Evolutionary conservation across 2,888 invertebrate species (phyloP), one percentile per base, ranked within the genome.

Genomic region (Embidobia sp.): DNA sequence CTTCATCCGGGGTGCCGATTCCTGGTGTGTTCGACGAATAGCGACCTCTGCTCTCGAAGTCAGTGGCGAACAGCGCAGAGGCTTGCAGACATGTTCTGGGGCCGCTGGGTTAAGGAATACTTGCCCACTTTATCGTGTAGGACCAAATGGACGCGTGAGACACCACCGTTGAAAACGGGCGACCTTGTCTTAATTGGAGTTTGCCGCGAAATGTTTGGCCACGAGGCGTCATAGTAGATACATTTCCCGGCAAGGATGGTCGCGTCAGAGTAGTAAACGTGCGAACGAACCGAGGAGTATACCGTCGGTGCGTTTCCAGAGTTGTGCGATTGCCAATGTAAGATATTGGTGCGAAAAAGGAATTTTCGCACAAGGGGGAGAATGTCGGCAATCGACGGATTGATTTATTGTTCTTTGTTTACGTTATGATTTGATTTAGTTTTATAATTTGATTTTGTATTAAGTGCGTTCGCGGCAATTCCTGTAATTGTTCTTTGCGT

Each of bases 31-130:
- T 53, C 7, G 10, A 10, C 0, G 37, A n/a, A 59, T 6, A 1
- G 4, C 3, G 61, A 76, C 5, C 7, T 76, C 8, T 55, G 18
- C 22, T 27, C 22, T 0, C 29, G 67, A 19, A 63, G 63, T 11
- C 76, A 78, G 29, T 78, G 76, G 64, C 13, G 59, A 18, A 22
- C 48, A 6, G 55, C 75, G 0, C 79, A 79, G 27, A 1, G 16
- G 2, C 11, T 72, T 1, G 72, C 79, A 1, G 64, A 79, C 29
- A 29, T 29, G 31, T 81, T 79, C 37, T 81, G 79, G 79, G 37
- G 37, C 7, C 33, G 79, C n/a, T 81, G 79, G 79, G 13, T 75
- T 0, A 35, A 59, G 6, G 77, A 79, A 48, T 81, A 75, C 26
- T 31, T 79, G 1, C 75, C 78, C 1, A 73, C 46, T 0, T 11